A percentile compares a stretch with the other conserved stretches of the same genome.
Evolutionary conservation across 2,797 vertebrate species (phyloP).

Genomic region (Triplophysa bombifrons): DNA sequence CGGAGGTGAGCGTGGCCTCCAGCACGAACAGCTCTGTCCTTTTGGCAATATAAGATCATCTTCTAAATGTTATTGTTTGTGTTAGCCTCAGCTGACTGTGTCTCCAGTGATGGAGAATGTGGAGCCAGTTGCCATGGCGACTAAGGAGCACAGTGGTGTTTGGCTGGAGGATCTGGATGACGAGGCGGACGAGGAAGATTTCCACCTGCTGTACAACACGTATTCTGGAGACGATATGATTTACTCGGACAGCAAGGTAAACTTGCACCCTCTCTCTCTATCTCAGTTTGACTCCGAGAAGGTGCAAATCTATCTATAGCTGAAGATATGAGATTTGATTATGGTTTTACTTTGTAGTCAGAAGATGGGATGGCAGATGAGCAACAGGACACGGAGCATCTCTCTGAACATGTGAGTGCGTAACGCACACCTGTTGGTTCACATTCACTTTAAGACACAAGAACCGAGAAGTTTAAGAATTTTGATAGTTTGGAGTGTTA

Average conservation of each 20-base stretch:
- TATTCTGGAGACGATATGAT: conserved; percentile 74
- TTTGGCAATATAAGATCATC: neutral
- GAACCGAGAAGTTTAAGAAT: too few species aligned
- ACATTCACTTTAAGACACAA: neutral
- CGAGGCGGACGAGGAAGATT: conserved; percentile 73
- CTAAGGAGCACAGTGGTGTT: conserved; percentile 59
- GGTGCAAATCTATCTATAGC: neutral
- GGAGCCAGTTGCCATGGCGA: conserved; percentile 58
- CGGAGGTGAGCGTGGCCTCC: conserved; percentile 51
- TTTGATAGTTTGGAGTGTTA: neutral
- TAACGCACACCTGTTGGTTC: neutral
- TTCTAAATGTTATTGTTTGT: neutral
- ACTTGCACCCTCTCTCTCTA: neutral
- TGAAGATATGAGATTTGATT: neutral
- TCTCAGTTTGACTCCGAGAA: neutral
- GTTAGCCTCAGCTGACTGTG: neutral
- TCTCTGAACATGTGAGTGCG: conserved; percentile 79
- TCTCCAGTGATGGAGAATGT: conserved; percentile 53
- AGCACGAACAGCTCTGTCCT: neutral
- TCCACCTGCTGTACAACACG: conserved; percentile 77
- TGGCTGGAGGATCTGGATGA: conserved; percentile 75
- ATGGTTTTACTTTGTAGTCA: conserved; percentile 64
- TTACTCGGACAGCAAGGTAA: conserved; percentile 83
- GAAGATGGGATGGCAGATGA: conserved; percentile 69
- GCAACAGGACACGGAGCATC: conserved; percentile 71